These are phyloP conservation scores for Calosoma granatense DNA, from an alignment of 1,140 invertebrate species.

Conservation along the genomic window DNA sequence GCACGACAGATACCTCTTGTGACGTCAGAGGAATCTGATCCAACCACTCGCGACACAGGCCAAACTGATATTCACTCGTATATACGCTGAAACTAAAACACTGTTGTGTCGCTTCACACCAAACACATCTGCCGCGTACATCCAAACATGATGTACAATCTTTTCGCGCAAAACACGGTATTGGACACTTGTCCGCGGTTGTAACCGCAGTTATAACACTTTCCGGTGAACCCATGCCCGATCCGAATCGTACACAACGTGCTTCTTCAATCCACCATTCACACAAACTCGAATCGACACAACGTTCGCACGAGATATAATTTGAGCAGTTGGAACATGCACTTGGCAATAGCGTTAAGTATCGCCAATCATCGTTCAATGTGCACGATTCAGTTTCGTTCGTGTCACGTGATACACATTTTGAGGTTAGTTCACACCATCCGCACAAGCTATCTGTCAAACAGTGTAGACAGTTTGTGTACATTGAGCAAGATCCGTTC, in stretches of 20 bases:
- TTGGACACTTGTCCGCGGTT: slow-evolving; percentile 53
- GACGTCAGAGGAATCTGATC: slow-evolving; percentile 50
- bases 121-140: slow-evolving; percentile 79
- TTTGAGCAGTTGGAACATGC: slow-evolving; percentile 81
- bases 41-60: slow-evolving; percentile 84
- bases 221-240: slow-evolving; percentile 48
- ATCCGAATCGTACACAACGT: slow-evolving; percentile 68
- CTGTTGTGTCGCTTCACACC: slow-evolving; percentile 84
- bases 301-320: slow-evolving; percentile 74
- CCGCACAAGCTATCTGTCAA: slow-evolving; percentile 80
- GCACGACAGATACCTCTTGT: slow-evolving; percentile 29
- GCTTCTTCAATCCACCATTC: slow-evolving; percentile 82
- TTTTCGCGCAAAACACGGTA: slow-evolving; percentile 59
- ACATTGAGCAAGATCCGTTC: slow-evolving; percentile 64
- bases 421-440: slow-evolving; percentile 69
- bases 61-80: slow-evolving; percentile 87
- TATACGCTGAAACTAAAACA: slow-evolving; percentile 93
- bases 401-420: slow-evolving; percentile 48
- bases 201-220: slow-evolving; percentile 58
- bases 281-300: slow-evolving; percentile 58
- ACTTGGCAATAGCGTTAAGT: slow-evolving; percentile 66
- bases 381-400: slow-evolving; percentile 54
- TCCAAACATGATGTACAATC: slow-evolving; percentile 77
- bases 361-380: slow-evolving; percentile 53
- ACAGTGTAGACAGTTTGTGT: slow-evolving; percentile 79